These are phyloP conservation scores for Lysiphlebus fabarum DNA, from an alignment of 1,140 invertebrate species.

Conservation along the genomic window DNA sequence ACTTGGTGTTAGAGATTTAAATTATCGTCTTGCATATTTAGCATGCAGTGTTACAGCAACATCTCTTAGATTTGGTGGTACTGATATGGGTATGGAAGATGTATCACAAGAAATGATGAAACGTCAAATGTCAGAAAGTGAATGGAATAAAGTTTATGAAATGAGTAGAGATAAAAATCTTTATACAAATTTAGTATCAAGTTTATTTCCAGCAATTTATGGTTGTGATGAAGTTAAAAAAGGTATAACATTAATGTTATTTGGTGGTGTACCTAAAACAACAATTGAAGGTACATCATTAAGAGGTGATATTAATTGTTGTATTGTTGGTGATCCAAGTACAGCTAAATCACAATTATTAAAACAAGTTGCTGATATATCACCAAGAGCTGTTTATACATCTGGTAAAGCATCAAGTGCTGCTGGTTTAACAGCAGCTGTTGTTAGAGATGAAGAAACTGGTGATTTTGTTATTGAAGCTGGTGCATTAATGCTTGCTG, in stretches of 20 bases:
- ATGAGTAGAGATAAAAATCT: constrained; percentile 94
- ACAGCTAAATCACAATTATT: constrained; percentile 98
- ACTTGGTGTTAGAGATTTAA: constrained; percentile 92
- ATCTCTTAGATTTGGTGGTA: constrained; percentile 79
- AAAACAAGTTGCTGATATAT: constrained; percentile 94
- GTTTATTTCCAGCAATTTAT: constrained; percentile 95
- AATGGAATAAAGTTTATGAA: constrained; percentile 95
- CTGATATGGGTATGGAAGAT: constrained; percentile 74
- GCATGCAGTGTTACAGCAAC: constrained; percentile 88
- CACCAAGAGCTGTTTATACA: constrained; percentile 94
- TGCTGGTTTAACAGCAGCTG: constrained; percentile 96
- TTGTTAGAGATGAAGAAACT: constrained; percentile 95
- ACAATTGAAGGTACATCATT: constrained; percentile 85
- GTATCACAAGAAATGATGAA: constrained; percentile 88
- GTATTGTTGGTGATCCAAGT: constrained; percentile 97
- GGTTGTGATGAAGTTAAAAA: constrained; percentile 99
- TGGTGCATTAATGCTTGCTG: constrained; percentile 97
- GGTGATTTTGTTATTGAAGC: constrained; percentile 99
- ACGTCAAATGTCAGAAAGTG: constrained; percentile 89
- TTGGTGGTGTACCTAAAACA: constrained; percentile 96
- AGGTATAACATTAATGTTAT: constrained; percentile 93
- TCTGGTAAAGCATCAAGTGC: constrained; percentile 97
- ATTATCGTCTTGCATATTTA: constrained; percentile 93
- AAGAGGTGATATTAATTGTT: constrained; percentile 96
- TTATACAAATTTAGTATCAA: constrained; percentile 87